Conservation (phyloP, 2,113 vertebrate species). For the Grantiella picta region DNA sequence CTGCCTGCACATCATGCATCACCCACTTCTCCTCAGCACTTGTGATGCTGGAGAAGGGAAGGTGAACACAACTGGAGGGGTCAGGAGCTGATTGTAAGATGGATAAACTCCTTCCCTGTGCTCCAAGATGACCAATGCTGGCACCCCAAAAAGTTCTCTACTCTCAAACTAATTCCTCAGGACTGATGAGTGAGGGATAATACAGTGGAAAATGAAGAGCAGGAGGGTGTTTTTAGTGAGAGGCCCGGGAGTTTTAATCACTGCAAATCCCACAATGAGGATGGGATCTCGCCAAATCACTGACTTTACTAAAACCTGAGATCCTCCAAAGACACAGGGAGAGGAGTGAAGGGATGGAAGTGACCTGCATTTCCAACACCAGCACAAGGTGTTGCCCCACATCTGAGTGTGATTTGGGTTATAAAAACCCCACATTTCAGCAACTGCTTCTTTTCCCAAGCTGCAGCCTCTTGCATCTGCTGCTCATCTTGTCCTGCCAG, state of each 20-base stretch:
- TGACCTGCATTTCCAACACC: accelerated
- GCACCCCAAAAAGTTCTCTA: not conserved
- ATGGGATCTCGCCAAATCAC: not conserved
- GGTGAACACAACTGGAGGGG: not conserved
- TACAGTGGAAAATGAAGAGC: not conserved
- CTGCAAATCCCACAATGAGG: not conserved
- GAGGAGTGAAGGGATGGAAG: not conserved
- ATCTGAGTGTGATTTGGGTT: no score
- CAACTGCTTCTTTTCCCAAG: not conserved
- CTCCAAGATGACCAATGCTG: not conserved
- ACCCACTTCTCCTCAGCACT: not conserved
- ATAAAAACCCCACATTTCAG: not conserved
- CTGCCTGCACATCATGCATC: not conserved
- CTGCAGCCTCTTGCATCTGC: not conserved
- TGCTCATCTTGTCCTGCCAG: not conserved
- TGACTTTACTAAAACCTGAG: not conserved
- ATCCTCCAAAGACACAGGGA: not conserved
- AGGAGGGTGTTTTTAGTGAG: not conserved
- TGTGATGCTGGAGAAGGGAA: not conserved
- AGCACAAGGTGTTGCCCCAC: not conserved
- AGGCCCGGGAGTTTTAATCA: accelerated
- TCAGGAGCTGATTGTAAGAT: not conserved
- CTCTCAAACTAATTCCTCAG: not conserved
- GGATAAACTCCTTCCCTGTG: not conserved
- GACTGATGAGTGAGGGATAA: not conserved